Conservation (phyloP, 1,140 invertebrate species). For the Physella acuta region DNA sequence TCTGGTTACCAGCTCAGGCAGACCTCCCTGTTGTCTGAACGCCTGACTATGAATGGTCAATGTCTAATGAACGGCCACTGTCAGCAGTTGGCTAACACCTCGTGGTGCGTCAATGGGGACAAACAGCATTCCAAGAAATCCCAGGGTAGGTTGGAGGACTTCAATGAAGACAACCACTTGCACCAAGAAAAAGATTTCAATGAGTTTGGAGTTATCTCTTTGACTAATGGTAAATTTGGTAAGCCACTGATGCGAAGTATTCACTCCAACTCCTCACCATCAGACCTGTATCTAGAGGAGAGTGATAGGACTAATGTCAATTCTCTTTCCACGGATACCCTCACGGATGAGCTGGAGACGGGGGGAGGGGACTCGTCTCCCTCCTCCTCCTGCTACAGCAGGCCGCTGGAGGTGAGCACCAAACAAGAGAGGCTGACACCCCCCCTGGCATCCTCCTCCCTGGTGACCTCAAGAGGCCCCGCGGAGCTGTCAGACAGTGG, state of each 20-base stretch:
- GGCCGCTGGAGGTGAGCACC: neutral
- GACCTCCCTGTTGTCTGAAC: constrained; percentile 16
- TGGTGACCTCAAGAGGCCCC: neutral
- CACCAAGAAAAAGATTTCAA: no score
- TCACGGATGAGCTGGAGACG: constrained; percentile 7
- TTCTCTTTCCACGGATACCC: constrained; percentile 15
- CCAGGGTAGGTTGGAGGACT: no score
- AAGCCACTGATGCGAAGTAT: no score
- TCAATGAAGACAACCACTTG: no score
- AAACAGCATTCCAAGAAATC: neutral
- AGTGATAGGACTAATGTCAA: neutral
- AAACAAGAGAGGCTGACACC: neutral
- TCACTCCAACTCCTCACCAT: no score
- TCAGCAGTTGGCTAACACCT: neutral
- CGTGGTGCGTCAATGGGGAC: neutral
- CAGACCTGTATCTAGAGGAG: no score
- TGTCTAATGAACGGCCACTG: no score
- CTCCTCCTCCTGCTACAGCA: neutral
- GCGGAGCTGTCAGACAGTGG: neutral
- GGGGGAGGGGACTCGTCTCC: neutral
- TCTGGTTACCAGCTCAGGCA: neutral
- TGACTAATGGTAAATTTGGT: no score
- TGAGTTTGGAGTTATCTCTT: no score
- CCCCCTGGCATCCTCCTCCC: neutral
- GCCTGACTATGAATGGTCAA: neutral